Evolutionary conservation across 1,140 invertebrate genomes (phyloP).

Genomic region (Papilio xuthus): DNA sequence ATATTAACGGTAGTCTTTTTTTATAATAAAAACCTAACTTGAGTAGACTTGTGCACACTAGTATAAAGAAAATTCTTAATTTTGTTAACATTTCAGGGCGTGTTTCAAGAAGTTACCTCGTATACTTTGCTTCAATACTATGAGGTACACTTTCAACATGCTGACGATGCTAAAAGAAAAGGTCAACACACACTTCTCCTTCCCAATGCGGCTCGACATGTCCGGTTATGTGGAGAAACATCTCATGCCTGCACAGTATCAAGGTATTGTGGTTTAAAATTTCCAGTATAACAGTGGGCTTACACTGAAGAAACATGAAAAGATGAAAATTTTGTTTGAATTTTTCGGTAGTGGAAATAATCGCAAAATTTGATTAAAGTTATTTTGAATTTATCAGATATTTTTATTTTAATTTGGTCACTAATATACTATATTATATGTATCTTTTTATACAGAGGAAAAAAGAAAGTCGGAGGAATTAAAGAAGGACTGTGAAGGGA

Average conservation of each 20-base stretch:
- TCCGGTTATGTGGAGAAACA: constrained; percentile 96
- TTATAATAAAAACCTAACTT: too few relatives aligned
- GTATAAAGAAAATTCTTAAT: too few relatives aligned
- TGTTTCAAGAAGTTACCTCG: constrained; percentile 97
- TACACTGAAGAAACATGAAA: too few relatives aligned
- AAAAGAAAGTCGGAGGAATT: constrained; percentile 81
- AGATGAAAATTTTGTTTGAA: too few relatives aligned
- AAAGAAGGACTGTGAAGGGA: constrained; percentile 75
- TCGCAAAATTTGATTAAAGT: too few relatives aligned
- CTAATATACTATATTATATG: too few relatives aligned
- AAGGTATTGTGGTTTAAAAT: constrained; percentile 72
- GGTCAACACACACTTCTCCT: constrained; percentile 98
- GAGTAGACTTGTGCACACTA: too few relatives aligned
- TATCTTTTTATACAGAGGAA: constrained; percentile 75
- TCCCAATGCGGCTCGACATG: constrained; percentile 96
- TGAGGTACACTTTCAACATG: constrained; percentile 99
- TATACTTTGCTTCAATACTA: constrained; percentile 97
- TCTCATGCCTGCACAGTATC: constrained; percentile 93
- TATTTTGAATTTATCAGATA: too few relatives aligned
- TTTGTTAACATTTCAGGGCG: constrained; percentile 83
- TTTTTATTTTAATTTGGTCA: neutral
- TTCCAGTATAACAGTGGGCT: too few relatives aligned
- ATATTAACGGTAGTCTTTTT: too few relatives aligned
- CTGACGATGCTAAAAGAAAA: constrained; percentile 98
- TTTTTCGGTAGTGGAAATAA: too few relatives aligned